A percentile compares a stretch with the other conserved stretches of the same genome.
phyloP scores from a whole-genome alignment of 30 jellyfish, hydroid and myxozoan genomes.

The Cassiopea andromeda region DNA sequence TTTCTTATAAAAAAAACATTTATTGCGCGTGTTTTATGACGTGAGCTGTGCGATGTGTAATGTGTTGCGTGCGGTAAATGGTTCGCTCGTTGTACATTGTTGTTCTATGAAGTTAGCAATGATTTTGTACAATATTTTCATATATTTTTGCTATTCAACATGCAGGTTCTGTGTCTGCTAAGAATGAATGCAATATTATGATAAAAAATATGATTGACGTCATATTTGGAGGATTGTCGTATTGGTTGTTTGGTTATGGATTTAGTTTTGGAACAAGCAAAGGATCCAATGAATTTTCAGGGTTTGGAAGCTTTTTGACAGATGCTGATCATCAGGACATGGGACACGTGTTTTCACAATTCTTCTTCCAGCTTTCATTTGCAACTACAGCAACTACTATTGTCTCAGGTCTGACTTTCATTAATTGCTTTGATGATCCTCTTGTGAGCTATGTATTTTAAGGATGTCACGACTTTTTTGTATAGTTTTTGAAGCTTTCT shows the following conservation, averaged over 20 bases:
- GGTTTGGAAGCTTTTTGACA: constrained; percentile 72
- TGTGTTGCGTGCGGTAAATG: too few relatives aligned
- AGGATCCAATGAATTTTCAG: constrained; percentile 72
- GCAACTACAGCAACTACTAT: constrained; percentile 95
- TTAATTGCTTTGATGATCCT: neutral
- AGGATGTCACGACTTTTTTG: too few relatives aligned
- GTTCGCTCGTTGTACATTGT: too few relatives aligned
- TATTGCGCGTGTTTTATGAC: too few relatives aligned
- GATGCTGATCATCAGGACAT: constrained; percentile 76
- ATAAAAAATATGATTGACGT: constrained; percentile 88
- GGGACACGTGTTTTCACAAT: constrained; percentile 80
- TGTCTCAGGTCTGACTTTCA: constrained; percentile 65
- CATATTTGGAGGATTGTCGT: constrained; percentile 87
- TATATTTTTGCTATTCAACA: too few relatives aligned
- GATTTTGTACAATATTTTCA: too few relatives aligned
- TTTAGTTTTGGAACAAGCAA: constrained; percentile 71
- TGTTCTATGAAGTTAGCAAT: too few relatives aligned
- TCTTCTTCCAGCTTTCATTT: constrained; percentile 85
- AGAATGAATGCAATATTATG: constrained; percentile 91
- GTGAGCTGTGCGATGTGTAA: too few relatives aligned
- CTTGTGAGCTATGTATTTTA: too few relatives aligned
- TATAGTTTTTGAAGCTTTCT: too few relatives aligned
- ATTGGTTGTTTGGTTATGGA: constrained; percentile 90
- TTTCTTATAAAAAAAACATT: too few relatives aligned
- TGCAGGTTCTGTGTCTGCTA: constrained; percentile 78